A percentile compares a stretch with the other conserved stretches of the same genome.
phyloP scores from a whole-genome alignment of 2,797 vertebrate species.

The Phalanger gymnotis region DNA sequence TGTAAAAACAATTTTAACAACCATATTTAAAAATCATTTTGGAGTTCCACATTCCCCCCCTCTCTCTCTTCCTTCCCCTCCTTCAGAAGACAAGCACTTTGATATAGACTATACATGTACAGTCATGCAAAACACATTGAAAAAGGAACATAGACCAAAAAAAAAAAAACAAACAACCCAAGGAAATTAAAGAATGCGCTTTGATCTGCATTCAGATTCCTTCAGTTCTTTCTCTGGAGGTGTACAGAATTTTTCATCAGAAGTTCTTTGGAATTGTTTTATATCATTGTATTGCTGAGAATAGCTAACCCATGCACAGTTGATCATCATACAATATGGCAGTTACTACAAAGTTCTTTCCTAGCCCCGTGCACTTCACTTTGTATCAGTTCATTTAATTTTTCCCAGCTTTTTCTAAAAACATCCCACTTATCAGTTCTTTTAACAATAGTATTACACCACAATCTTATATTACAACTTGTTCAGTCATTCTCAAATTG shows the following conservation, averaged over 20 bases:
- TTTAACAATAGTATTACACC: background rate
- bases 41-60: background rate
- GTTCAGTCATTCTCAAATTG: background rate
- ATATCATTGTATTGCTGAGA: background rate
- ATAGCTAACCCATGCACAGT: background rate
- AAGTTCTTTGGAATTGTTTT: background rate
- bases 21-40: too few species aligned
- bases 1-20: too few species aligned
- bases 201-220: background rate
- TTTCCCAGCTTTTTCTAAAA: background rate
- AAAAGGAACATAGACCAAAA: background rate
- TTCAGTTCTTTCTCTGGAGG: background rate
- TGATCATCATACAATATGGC: background rate
- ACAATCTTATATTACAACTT: background rate
- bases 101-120: background rate
- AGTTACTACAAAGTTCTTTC: background rate
- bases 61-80: background rate
- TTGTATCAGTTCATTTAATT: background rate
- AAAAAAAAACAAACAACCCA: too few species aligned
- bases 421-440: background rate
- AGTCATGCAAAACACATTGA: background rate
- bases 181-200: background rate
- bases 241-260: background rate
- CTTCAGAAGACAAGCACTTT: background rate
- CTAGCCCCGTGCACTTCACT: background rate